Evolutionary conservation across 1,140 invertebrate species (phyloP).

Genomic region (Trichonephila clavata): DNA sequence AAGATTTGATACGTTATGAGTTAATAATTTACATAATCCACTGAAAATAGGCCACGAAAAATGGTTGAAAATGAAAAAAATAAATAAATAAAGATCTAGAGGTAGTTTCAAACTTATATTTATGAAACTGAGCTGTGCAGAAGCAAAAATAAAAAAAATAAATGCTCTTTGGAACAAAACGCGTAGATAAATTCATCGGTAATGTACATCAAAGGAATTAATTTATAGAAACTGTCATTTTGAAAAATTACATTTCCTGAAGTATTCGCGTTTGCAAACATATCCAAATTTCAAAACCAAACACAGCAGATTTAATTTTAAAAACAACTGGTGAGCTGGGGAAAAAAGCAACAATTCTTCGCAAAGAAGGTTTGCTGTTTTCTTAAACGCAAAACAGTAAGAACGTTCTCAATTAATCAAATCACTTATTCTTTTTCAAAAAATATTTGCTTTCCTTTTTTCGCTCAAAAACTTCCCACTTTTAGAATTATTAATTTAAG

Average conservation of each 20-base stretch:
- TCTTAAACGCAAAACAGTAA: background rate
- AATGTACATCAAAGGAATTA: constrained; percentile 15
- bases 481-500: constrained; percentile 50
- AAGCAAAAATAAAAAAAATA: background rate
- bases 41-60: background rate
- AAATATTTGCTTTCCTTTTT: constrained; percentile 18
- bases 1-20: too few relatives aligned
- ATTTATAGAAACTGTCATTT: background rate
- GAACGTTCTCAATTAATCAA: constrained; percentile 61
- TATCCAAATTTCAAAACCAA: constrained; percentile 14
- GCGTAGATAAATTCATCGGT: background rate
- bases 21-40: background rate
- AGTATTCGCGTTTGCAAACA: background rate
- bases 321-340: background rate
- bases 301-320: constrained; percentile 36
- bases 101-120: background rate
- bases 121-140: background rate
- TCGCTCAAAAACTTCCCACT: background rate
- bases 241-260: constrained; percentile 6
- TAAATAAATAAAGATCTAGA: background rate
- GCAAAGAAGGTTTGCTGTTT: constrained; percentile 6
- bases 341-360: background rate
- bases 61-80: background rate
- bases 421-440: constrained; percentile 39
- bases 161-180: background rate